Percentiles rank a stretch among this genome's conserved stretches.
These are phyloP conservation scores for Oreochromis tanganicae DNA, from an alignment of 2,113 vertebrate species.

Conservation along the genomic window DNA sequence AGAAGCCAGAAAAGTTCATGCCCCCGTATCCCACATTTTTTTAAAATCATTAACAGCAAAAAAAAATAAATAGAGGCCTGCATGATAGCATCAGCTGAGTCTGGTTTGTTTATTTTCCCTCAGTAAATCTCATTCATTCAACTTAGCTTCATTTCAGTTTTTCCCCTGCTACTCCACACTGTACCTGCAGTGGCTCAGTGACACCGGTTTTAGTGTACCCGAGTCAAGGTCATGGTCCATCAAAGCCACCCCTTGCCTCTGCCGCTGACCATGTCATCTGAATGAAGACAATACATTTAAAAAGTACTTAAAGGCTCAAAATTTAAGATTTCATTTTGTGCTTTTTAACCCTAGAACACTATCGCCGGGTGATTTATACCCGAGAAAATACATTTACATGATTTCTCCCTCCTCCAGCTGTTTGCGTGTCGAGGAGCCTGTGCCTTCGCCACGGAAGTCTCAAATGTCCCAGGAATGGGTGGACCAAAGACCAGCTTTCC, in stretches of 20 bases:
- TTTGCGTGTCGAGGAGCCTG: too few relatives aligned
- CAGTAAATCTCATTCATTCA: background rate
- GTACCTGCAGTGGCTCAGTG: background rate
- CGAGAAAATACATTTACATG: too few relatives aligned
- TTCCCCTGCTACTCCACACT: background rate
- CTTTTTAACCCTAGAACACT: too few relatives aligned
- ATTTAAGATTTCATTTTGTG: background rate
- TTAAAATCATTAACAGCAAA: background rate
- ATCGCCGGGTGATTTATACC: too few relatives aligned
- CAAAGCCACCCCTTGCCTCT: background rate
- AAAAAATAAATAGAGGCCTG: background rate
- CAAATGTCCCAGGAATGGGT: too few relatives aligned
- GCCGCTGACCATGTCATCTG: background rate
- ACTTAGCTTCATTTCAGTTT: background rate
- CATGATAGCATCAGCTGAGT: background rate
- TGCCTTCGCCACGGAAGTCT: too few relatives aligned
- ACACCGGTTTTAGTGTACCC: background rate
- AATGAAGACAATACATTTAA: background rate
- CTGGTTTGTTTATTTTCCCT: background rate
- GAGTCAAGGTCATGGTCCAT: background rate
- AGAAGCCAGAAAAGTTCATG: background rate
- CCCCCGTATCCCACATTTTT: background rate
- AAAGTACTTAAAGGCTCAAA: background rate
- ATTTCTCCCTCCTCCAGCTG: too few relatives aligned
- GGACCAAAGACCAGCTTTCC: too few relatives aligned